phyloP scores from a whole-genome alignment of 2,113 vertebrate genomes.

The Panurus biarmicus region DNA sequence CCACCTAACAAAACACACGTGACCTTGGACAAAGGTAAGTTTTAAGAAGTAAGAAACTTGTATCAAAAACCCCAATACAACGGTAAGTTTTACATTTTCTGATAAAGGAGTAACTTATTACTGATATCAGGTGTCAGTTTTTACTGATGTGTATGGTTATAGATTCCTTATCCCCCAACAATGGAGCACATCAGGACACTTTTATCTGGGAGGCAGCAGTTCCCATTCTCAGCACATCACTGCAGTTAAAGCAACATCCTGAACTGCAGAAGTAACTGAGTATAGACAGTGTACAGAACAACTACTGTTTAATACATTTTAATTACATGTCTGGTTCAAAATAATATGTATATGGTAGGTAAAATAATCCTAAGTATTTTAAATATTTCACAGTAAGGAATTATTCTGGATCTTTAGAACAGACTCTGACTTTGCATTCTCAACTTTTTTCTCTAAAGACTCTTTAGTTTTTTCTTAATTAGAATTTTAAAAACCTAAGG shows the following conservation, averaged over 20 bases:
- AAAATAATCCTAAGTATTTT: neutral
- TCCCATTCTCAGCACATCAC: neutral
- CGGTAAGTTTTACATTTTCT: neutral
- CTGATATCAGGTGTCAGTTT: neutral
- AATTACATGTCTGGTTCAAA: neutral
- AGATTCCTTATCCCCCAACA: neutral
- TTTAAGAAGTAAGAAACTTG: neutral
- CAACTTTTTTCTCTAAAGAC: neutral
- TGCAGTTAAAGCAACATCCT: neutral
- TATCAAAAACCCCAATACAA: neutral
- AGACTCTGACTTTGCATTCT: neutral
- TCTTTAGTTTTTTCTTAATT: neutral
- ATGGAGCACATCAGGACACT: neutral
- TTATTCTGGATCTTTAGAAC: neutral
- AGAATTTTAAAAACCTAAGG: neutral
- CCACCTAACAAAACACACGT: neutral
- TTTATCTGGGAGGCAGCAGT: neutral
- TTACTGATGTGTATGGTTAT: neutral
- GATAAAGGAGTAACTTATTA: neutral
- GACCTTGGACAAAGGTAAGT: neutral
- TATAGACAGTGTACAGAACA: neutral
- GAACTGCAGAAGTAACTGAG: neutral
- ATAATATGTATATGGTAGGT: neutral
- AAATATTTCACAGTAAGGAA: neutral
- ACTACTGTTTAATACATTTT: neutral